Percentiles rank a stretch among this genome's conserved stretches.
phyloP scores from a whole-genome alignment of 1,140 invertebrate genomes.

The Polypedilum vanderplanki region DNA sequence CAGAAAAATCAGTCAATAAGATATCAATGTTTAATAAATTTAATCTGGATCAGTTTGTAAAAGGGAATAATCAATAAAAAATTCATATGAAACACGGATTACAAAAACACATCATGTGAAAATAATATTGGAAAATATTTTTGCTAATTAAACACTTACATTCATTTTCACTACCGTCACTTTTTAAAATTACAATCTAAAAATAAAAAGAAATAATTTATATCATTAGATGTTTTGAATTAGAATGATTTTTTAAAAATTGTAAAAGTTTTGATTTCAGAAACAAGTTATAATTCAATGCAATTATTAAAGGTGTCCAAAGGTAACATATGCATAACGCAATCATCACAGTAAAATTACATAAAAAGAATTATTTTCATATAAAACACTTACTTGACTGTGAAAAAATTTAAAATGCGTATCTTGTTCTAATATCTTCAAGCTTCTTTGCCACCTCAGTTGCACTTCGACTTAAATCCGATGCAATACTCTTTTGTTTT shows the following conservation, averaged over 20 bases:
- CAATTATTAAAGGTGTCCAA: conserved; percentile 21
- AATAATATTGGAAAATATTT: neutral
- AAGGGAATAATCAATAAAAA: neutral
- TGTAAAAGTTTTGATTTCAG: neutral
- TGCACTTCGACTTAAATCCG: conserved; percentile 87
- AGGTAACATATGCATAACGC: neutral
- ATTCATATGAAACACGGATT: conserved; percentile 27
- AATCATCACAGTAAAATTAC: neutral
- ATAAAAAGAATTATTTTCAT: neutral
- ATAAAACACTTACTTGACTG: neutral
- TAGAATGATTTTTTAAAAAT: neutral
- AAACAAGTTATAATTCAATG: neutral
- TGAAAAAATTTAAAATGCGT: conserved; percentile 72
- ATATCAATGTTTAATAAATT: neutral
- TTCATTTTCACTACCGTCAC: neutral
- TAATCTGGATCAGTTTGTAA: neutral
- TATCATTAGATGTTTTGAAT: neutral
- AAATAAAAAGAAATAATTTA: neutral
- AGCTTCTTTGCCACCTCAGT: conserved; percentile 95
- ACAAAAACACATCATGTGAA: conserved; percentile 8
- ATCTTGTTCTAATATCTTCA: conserved; percentile 88
- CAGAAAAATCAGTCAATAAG: neutral
- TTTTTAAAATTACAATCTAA: neutral
- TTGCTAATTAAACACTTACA: neutral
- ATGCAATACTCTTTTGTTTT: conserved; percentile 93